Evolutionary conservation across 1,140 invertebrate species (phyloP), one percentile per base, ranked within the genome.

Genomic region (Theocolax elegans): DNA sequence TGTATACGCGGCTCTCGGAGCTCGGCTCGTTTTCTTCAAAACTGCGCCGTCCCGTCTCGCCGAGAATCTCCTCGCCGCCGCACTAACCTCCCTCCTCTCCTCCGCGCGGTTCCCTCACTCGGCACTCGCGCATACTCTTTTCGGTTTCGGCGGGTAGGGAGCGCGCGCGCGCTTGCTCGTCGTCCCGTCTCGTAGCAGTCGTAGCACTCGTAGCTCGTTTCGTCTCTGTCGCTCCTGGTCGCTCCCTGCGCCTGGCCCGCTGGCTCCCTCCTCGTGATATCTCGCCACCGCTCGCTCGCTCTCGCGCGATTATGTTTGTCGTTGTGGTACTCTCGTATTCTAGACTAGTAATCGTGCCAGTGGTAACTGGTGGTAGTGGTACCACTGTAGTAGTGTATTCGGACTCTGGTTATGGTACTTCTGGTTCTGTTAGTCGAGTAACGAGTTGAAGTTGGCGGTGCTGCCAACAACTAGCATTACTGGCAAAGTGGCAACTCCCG

Each of bases 391-490:
- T n/a, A n/a, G n/a, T n/a, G n/a, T n/a, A n/a, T n/a, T n/a, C n/a
- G n/a, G n/a, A 13, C 21, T n/a, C n/a, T 27, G 49, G 13, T 48
- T 42, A 44, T 19, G 17, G 44, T 46, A 25, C 17, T 27, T n/a
- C 27, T n/a, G 7, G 23, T 12, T 21, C 7, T 29, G 21, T 3
- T 67, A 56, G 71, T 72, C 77, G 71, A 73, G 71, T n/a, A 19
- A 48, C n/a, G 6, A 6, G 40, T 44, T n/a, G n/a, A n/a, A n/a
- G n/a, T n/a, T n/a, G n/a, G n/a, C n/a, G n/a, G n/a, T n/a, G n/a
- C n/a, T n/a, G n/a, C n/a, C n/a, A n/a, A n/a, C 17, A 3, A n/a
- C 81, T 81, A 78, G 77, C 81, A 80, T 81, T 80, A 83, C 81
- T 81, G 80, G 80, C 81, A 65, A 23, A 81, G 77, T 77, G 79